A percentile compares a stretch with the other conserved stretches of the same genome.
These are phyloP conservation scores for Deroptyus accipitrinus DNA, from an alignment of 2,113 vertebrate species.

Conservation along the genomic window DNA sequence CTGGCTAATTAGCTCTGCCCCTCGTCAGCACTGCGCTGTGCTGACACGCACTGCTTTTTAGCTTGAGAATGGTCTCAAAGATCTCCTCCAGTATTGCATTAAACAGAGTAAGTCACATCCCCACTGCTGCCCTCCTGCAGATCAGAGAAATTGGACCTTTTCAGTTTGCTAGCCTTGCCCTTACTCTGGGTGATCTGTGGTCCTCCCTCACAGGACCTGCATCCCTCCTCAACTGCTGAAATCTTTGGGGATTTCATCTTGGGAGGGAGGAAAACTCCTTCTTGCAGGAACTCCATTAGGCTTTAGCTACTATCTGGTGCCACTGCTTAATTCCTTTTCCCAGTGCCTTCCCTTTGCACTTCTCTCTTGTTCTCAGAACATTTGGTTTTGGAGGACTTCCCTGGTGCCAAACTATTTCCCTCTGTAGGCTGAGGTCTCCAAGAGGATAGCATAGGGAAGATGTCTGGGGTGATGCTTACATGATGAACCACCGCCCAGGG, in stretches of 20 bases:
- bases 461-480: background rate
- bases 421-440: background rate
- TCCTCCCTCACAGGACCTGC: accelerated
- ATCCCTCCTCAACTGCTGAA: background rate
- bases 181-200: background rate
- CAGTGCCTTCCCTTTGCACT: background rate
- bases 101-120: background rate
- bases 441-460: accelerated
- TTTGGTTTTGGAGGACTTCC: background rate
- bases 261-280: background rate
- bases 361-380: background rate
- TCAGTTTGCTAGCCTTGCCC: background rate
- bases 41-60: background rate
- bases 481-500: background rate
- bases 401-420: background rate
- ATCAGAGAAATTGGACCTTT: background rate
- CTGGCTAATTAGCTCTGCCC: conserved; percentile 4
- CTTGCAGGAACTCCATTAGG: background rate
- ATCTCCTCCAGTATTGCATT: background rate
- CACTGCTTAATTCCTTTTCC: background rate
- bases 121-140: background rate
- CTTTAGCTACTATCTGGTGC: background rate
- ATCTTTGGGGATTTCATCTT: background rate
- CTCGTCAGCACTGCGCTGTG: background rate
- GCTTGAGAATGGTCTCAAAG: background rate